Evolutionary conservation across 2,113 vertebrate species (phyloP), one percentile per base, ranked within the genome.

Genomic region (Chionodraco myersi): DNA sequence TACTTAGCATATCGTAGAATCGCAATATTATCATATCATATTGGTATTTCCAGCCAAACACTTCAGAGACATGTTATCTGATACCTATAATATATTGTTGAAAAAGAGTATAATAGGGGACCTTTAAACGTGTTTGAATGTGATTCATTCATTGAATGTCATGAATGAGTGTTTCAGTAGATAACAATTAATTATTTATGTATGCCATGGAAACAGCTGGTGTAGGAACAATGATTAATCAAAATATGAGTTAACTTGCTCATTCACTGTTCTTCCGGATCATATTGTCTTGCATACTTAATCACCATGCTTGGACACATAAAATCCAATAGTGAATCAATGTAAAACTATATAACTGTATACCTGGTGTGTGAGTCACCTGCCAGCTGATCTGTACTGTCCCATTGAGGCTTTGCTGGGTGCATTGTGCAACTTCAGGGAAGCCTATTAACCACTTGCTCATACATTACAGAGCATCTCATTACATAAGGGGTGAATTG

Each of bases 391-490:
- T 36, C 70, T 44, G 76, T 0, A 23, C 59, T 18, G 16, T 57
- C 30, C 9, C n/a, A 12, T 2, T 16, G 53, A 58, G 77, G 73
- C 69, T 81, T 77, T 69, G 15, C 44, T 47, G 63, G 48, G 14
- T 11, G 65, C 23, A 10, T 30, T 21, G 1, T 3, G 64, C 4
- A n/a, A 23, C 54, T 78, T 53, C 4, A 36, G 51, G 30, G 78
- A 87, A 87, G 78, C 82, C 47, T 85, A 67, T 82, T 88, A 85
- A 58, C 51, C 71, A 69, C 69, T n/a, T 48, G 41, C 23, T 7
- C 30, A 21, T 15, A n/a, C 57, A 11, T 72, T 48, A 69, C 52
- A 44, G 30, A 18, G 41, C 58, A 53, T 59, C 13, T 34, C 41
- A 21, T 14, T 47, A 8, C 45, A 21, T 36, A 10, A 41, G 51